A percentile compares a stretch with the other conserved stretches of the same genome.
phyloP scores from a whole-genome alignment of 2,888 invertebrate species.

The Villa cingulata region DNA sequence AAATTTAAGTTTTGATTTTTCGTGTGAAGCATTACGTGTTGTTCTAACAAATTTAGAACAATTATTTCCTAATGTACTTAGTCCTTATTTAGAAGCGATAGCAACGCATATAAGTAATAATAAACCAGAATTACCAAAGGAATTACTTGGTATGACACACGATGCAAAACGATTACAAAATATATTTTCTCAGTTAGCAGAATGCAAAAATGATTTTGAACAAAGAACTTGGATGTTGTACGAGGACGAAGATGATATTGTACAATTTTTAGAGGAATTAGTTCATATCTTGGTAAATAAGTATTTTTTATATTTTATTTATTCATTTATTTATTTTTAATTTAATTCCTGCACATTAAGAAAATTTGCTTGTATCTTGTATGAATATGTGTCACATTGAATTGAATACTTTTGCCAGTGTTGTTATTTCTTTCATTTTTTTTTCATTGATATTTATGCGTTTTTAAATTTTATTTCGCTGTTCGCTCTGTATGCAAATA shows the following conservation, averaged over 20 bases:
- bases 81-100: slow-evolving; percentile 46
- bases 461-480: too few relatives aligned
- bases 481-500: too few relatives aligned
- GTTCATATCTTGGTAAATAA: slow-evolving; percentile 65
- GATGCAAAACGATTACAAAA: slow-evolving; percentile 72
- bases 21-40: slow-evolving; percentile 69
- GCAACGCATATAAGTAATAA: slow-evolving; percentile 46
- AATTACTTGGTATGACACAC: slow-evolving; percentile 59
- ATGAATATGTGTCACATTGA: too few relatives aligned
- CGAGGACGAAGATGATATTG: slow-evolving; percentile 82
- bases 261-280: slow-evolving; percentile 67
- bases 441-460: too few relatives aligned
- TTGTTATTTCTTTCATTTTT: too few relatives aligned
- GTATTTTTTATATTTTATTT: not conserved
- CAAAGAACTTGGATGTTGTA: slow-evolving; percentile 92
- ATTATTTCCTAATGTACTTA: slow-evolving; percentile 44
- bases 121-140: slow-evolving; percentile 45
- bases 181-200: slow-evolving; percentile 70
- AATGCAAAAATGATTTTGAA: slow-evolving; percentile 88
- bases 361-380: not conserved
- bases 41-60: slow-evolving; percentile 44
- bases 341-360: not conserved
- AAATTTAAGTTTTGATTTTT: slow-evolving; percentile 73
- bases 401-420: too few relatives aligned
- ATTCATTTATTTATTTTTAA: not conserved